These are phyloP conservation scores for Rhinopithecus roxellana DNA, from an alignment of 2,113 vertebrate genomes.

Conservation along the genomic window DNA sequence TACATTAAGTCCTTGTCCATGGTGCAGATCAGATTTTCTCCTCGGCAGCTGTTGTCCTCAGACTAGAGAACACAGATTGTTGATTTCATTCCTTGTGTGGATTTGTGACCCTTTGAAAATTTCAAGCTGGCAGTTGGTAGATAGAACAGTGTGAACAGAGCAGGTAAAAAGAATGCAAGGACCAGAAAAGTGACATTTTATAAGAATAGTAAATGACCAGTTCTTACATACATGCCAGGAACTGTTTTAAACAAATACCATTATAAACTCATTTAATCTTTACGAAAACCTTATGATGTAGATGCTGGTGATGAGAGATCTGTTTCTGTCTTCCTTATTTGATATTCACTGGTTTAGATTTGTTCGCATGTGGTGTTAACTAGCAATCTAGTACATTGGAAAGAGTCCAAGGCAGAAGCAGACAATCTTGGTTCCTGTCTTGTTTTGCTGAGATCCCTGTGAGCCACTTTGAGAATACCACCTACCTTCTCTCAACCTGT, in stretches of 20 bases:
- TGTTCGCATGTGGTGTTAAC: not conserved
- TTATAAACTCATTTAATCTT: not conserved
- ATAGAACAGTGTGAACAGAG: not conserved
- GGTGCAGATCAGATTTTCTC: not conserved
- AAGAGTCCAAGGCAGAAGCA: not conserved
- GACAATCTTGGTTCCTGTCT: not conserved
- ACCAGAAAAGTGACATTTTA: not conserved
- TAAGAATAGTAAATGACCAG: not conserved
- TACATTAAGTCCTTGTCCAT: not conserved
- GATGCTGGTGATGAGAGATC: not conserved
- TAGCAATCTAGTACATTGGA: not conserved
- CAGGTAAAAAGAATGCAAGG: not conserved
- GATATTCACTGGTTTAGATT: not conserved
- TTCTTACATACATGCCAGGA: accelerated
- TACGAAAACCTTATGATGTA: not conserved
- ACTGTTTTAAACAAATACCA: not conserved
- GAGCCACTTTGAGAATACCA: not conserved
- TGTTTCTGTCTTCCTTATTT: not conserved
- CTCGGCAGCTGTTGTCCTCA: not conserved
- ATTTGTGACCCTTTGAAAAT: not conserved
- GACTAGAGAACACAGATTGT: not conserved
- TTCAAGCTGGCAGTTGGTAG: not conserved
- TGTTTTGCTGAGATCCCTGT: not conserved
- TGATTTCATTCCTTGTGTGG: not conserved
- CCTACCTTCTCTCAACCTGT: not conserved